Base-by-base conservation (phyloP, 2,113 vertebrate genomes). In the Onychostoma macrolepis region DNA sequence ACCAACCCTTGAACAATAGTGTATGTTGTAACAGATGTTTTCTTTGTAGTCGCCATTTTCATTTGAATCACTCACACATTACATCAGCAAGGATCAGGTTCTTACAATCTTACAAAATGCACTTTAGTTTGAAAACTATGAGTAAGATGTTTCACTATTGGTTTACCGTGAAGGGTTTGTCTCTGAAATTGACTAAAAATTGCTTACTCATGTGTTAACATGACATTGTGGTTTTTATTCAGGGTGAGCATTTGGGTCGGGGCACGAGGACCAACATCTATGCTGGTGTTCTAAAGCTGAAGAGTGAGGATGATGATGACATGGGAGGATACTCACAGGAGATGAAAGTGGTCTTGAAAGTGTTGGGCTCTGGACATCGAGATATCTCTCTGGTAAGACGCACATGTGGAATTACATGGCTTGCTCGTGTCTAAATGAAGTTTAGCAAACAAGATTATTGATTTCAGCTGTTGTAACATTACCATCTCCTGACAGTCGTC, bases 211-310 rank as follows among this genome's bases (percentile, higher is more conserved):
- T 41, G 36, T 13, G 21, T 58, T 58, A n/a, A 72, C 7, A 1
- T 50, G 15, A 50, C 45, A 53, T 33, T 81, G 3, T 56, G 30
- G 50, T 86, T 87, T 53, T 2, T 65, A 5, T 91, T 77, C 81
- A 99, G 98, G 96, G 95, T 0, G 97, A 99, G 13, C 98, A 99
- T 88, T 95, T 99, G 11, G 98, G 98, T 1, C 93, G 91, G 86
- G 98, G 98, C n/a, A 99, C 97, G 0, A 96, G 93, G 43, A 99
- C 98, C 11, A 97, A 99, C 91, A 99, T 99, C 88, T 98, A 97
- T 89, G 94, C 94, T 0, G 98, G 98, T 17, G 95, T 94, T 10
- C 94, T 99, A 58, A 97, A 91, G 89, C 96, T 97, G 91, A 98
- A 95, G 89, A 96, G 93, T 0, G 97, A 96, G 87, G 92, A 91